These are phyloP conservation scores for Antheraea yamamai DNA, from an alignment of 2,888 invertebrate genomes.

Conservation along the genomic window DNA sequence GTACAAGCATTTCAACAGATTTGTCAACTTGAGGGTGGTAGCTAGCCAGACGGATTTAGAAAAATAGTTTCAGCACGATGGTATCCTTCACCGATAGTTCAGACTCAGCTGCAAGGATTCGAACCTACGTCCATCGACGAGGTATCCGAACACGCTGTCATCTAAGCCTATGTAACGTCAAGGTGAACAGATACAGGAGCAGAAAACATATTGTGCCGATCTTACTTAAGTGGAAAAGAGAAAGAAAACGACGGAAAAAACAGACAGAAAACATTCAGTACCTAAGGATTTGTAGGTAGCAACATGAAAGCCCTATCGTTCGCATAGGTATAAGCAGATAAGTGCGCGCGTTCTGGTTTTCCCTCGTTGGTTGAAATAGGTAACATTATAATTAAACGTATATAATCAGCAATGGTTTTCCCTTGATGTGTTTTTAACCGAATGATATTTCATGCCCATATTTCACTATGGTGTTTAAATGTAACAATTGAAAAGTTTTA, in stretches of 20 bases:
- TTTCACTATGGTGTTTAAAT: background rate
- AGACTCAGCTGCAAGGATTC: too few species aligned
- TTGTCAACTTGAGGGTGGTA: too few species aligned
- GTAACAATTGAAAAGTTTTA: background rate
- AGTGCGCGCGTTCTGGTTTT: conserved; percentile 1
- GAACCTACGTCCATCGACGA: too few species aligned
- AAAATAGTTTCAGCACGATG: too few species aligned
- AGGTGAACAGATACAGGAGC: too few species aligned
- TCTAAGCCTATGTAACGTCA: too few species aligned
- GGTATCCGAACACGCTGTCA: too few species aligned
- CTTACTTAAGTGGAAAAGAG: too few species aligned
- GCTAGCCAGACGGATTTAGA: too few species aligned
- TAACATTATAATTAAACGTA: background rate
- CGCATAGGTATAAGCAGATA: background rate
- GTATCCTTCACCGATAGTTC: too few species aligned
- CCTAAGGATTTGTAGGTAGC: background rate
- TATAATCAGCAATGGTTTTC: background rate
- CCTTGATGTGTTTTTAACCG: background rate
- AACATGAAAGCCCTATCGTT: background rate
- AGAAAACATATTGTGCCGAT: too few species aligned
- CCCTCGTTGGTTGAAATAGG: background rate
- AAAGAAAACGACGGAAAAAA: background rate
- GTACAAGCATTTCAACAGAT: too few species aligned
- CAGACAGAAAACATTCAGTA: background rate
- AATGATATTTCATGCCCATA: background rate